These are phyloP conservation scores for Meteorus sp. DNA, from an alignment of 1,140 invertebrate species.

Conservation along the genomic window DNA sequence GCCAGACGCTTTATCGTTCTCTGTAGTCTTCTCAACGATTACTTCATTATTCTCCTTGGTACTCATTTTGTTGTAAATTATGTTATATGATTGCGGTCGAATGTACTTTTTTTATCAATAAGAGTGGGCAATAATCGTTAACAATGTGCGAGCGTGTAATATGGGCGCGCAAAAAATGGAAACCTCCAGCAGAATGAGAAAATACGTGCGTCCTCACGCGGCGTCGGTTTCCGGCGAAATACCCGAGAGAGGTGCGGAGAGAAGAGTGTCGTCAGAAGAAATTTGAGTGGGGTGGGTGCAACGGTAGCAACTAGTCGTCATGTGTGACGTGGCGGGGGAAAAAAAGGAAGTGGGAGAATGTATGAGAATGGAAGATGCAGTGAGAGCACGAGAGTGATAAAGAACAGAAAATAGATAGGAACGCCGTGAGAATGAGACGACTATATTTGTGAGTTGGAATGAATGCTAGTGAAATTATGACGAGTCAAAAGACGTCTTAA, in stretches of 20 bases:
- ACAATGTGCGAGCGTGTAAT: conserved; percentile 4
- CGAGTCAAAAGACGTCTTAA: no score
- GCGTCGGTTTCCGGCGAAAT: conserved; percentile 59
- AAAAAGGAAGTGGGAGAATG: conserved; percentile 22
- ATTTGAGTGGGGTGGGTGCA: conserved; percentile 28
- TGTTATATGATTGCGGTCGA: conserved; percentile 5
- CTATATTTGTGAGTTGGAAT: neutral
- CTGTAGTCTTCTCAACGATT: conserved; percentile 76
- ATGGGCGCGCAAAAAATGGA: conserved; percentile 31
- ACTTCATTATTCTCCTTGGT: conserved; percentile 84
- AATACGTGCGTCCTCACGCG: conserved; percentile 47
- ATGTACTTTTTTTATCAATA: neutral
- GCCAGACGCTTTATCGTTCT: conserved; percentile 70
- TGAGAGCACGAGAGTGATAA: no score
- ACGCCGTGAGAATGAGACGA: no score
- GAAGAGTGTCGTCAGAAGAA: conserved; percentile 53
- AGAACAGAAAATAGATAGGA: no score
- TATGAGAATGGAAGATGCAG: conserved; percentile 11
- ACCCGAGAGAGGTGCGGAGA: conserved; percentile 54
- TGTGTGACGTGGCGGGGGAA: neutral
- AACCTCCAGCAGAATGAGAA: conserved; percentile 14
- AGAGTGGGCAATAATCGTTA: neutral
- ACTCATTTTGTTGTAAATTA: conserved; percentile 65
- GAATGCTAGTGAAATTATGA: no score
- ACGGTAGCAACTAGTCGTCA: neutral